These are phyloP conservation scores for Acrossocheilus wenchowensis DNA, from an alignment of 2,797 vertebrate species.

Conservation along the genomic window DNA sequence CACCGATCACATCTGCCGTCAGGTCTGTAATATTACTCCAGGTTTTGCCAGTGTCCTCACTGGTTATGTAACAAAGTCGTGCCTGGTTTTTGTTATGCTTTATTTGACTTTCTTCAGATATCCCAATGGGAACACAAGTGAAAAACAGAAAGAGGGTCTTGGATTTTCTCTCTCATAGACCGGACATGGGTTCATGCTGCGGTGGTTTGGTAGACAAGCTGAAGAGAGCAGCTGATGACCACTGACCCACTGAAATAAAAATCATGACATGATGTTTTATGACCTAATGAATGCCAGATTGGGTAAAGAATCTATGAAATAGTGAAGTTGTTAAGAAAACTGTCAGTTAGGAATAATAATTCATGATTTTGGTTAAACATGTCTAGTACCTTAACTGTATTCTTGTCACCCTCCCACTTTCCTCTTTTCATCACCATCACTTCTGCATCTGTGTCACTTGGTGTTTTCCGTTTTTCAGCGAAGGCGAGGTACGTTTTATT, in stretches of 20 bases:
- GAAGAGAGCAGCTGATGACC: background rate
- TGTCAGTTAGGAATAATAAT: background rate
- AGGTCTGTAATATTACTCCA: conserved; percentile 75
- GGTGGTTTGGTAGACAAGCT: conserved; percentile 32
- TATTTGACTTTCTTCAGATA: too few species aligned
- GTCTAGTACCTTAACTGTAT: background rate
- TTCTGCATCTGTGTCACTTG: conserved; percentile 72
- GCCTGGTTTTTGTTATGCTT: conserved; percentile 60
- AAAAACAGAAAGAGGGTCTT: too few species aligned
- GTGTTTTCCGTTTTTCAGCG: conserved; percentile 83
- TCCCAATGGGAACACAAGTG: too few species aligned
- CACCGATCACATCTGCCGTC: conserved; percentile 65
- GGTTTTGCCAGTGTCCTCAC: conserved; percentile 65
- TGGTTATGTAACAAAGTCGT: conserved; percentile 75
- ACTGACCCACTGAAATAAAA: conserved; percentile 55
- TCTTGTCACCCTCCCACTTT: background rate
- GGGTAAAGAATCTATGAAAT: background rate
- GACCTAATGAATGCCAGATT: background rate
- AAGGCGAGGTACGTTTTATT: conserved; percentile 84
- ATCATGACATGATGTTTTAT: background rate
- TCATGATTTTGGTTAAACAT: background rate
- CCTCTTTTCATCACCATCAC: conserved; percentile 41
- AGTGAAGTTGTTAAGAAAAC: background rate
- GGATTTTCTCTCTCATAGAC: too few species aligned
- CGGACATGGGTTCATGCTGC: too few species aligned